Evolutionary conservation across 1,140 invertebrate species (phyloP), one percentile per base, ranked within the genome.

Genomic region (Delia radicum): DNA sequence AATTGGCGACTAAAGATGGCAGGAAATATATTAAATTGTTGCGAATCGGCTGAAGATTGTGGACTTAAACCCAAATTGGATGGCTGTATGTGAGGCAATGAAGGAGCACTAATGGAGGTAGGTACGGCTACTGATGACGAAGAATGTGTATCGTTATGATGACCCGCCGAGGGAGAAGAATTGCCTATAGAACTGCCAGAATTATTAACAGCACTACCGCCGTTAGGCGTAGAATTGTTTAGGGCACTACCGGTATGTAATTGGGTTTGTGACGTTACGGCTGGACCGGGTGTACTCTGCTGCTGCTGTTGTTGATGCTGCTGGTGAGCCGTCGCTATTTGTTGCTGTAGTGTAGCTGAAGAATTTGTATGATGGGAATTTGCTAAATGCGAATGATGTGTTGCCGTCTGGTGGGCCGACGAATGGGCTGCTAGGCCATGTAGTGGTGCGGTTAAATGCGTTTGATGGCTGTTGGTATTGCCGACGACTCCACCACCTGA

Each of bases 1-100:
- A 95, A 88, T 87, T 95, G 94, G 46, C 94, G 89, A 87, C 93
- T 94, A 86, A 95, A 95, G 81, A 95, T 94, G 67, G 94, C 94
- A 77, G 94, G 94, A 86, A 95, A 95, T 79, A 95, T 95, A 88
- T 95, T 95, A 89, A 95, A 95, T 88, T 95, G 94, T 81, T 94
- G 93, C 55, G 89, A 89, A 80, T 90, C 89, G 42, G 88, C 88
- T 81, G 89, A 87, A 55, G 88, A 85, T 79, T 88, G 83, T 69
- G 89, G 88, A 79, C 89, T 89, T 77, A 89, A 86, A 77, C 88
- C 89, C 24, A 85, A 72, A 84, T 92, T 91, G 77, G 91, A 24
- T 29, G 77, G 74, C 1, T 72, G 69, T 27, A 75, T 46, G 13
- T 73, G 74, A 21, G 82, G 78, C 28, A 82, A 37, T 12, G 80